These are phyloP conservation scores for Pseudochirops cupreus DNA, from an alignment of 2,797 vertebrate species.

Conservation along the genomic window DNA sequence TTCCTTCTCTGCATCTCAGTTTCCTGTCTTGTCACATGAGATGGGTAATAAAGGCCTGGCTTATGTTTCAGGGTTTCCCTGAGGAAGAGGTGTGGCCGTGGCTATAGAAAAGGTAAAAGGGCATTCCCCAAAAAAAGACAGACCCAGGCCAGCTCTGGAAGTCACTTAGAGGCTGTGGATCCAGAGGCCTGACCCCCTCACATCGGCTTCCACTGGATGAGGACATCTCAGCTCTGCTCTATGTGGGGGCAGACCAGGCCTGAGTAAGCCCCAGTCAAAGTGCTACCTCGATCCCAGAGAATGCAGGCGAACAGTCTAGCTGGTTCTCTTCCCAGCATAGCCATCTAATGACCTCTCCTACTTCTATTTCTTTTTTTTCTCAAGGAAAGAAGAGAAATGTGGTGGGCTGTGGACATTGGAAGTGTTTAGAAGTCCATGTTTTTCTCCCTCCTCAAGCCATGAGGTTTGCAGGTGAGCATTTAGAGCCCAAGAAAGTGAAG, in stretches of 20 bases:
- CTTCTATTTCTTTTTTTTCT: background rate
- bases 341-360: background rate
- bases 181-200: background rate
- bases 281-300: too few relatives aligned
- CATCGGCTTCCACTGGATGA: too few relatives aligned
- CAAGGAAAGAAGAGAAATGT: too few relatives aligned
- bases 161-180: background rate
- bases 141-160: background rate
- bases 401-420: background rate
- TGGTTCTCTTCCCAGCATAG: too few relatives aligned
- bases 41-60: background rate
- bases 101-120: background rate
- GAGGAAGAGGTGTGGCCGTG: too few relatives aligned
- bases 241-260: background rate
- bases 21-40: background rate
- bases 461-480: background rate
- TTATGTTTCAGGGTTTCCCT: background rate
- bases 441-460: background rate
- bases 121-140: background rate
- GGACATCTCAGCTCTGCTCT: background rate
- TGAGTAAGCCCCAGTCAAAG: background rate
- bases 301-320: background rate
- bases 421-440: background rate
- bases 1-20: background rate
- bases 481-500: background rate